Evolutionary conservation across 1,140 invertebrate species (phyloP), one percentile per base, ranked within the genome.

Genomic region (Aphidius ervi): DNA sequence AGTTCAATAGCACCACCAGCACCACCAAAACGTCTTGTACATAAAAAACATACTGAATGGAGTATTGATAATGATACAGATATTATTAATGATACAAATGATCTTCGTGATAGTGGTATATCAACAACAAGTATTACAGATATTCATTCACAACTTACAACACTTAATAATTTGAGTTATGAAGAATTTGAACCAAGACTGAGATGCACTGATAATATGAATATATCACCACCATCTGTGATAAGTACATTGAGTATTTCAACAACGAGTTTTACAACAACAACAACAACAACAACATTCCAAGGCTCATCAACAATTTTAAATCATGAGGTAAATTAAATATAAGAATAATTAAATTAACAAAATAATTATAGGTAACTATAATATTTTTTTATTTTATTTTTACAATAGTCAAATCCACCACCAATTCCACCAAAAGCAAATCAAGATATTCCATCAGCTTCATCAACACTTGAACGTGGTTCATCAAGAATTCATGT

Each of bases 401-500:
- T 68, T 68, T 67, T 45, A 31, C 23, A 31, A 31, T 31, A 79
- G 71, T 69, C 78, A 43, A 81, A 80, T 66, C 84, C 83, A 55
- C 83, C 83, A 1, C 83, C 83, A 5, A 84, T 85, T 61, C 83
- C 83, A 9, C 83, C 83, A 0, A 85, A 84, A 70, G 78, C 78
- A 5, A 71, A 74, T 62, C 74, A 81, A 46, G 79, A 77, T n/a
- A 69, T 67, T 0, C 76, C 75, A 1, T 78, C 78, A 1, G 75
- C 76, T 0, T 73, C 78, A 8, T 78, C 78, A 6, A 81, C 72
- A 8, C 60, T 74, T 53, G 77, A 77, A 58, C 69, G 73, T 46
- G 66, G 68, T 8, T 70, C 70, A 16, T 74, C 57, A 66, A 71
- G 76, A 9, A 58, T 64, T 31, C 69, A 70, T 53, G 65, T n/a